phyloP scores from a whole-genome alignment of 1,140 invertebrate genomes.

The Bombus impatiens region DNA sequence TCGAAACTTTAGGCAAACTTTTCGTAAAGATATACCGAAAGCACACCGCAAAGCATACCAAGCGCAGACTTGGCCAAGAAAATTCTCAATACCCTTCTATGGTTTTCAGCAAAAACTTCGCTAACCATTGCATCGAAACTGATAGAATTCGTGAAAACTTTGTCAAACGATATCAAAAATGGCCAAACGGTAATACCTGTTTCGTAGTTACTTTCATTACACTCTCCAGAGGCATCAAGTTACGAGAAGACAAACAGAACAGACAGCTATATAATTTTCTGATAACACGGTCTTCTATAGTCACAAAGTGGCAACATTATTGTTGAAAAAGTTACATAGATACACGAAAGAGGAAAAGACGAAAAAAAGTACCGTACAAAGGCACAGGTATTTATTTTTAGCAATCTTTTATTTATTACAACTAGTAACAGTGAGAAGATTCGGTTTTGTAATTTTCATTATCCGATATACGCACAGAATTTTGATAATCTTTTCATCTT shows the following conservation, averaged over 20 bases:
- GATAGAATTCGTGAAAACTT: not conserved
- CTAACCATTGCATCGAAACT: not conserved
- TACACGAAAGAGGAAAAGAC: no score
- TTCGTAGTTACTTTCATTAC: not conserved
- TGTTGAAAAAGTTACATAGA: no score
- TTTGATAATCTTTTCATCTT: no score
- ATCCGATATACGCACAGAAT: no score
- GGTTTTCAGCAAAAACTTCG: not conserved
- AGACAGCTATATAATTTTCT: not conserved
- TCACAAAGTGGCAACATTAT: no score
- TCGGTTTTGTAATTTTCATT: no score
- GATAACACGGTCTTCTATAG: not conserved
- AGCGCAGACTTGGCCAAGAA: not conserved
- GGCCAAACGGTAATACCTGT: not conserved
- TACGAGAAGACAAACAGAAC: not conserved
- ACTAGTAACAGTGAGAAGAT: no score
- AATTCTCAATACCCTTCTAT: not conserved
- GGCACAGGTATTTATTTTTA: no score
- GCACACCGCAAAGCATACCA: not conserved
- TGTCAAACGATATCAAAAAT: not conserved
- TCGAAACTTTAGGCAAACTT: not conserved
- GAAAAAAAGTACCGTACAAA: no score
- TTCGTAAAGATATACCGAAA: not conserved
- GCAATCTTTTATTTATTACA: no score
- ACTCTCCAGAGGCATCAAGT: not conserved